Conservation (phyloP, 2,888 invertebrate species). For the Heteromurus nitidus region DNA sequence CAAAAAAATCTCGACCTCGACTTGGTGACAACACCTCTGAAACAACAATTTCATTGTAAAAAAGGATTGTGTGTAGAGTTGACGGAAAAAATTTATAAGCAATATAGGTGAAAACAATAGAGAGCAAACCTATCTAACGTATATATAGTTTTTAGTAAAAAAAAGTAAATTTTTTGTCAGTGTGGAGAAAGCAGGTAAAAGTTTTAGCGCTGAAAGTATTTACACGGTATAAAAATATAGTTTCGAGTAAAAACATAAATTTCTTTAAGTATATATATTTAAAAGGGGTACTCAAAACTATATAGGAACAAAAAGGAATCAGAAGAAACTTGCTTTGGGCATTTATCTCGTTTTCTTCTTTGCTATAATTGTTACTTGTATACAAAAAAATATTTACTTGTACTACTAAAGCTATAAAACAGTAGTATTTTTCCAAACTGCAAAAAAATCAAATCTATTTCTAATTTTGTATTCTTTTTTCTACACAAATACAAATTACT, state of each 20-base stretch:
- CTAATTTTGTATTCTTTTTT: slow-evolving; percentile 63
- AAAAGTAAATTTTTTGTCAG: background rate
- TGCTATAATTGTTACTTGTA: slow-evolving; percentile 20
- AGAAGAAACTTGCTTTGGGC: background rate
- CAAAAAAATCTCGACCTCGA: no score
- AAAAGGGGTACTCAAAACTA: no score
- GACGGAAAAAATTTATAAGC: no score
- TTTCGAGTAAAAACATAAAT: no score
- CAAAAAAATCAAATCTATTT: slow-evolving; percentile 42
- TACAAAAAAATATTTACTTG: background rate
- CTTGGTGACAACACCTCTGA: no score
- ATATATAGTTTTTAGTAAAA: background rate
- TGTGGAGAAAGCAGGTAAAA: no score
- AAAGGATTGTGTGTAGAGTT: no score
- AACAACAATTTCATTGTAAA: no score
- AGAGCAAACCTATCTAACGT: background rate
- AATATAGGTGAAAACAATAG: slow-evolving; percentile 10
- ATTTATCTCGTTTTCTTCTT: background rate
- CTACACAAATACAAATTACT: slow-evolving; percentile 33
- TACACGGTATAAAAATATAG: no score
- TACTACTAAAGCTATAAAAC: slow-evolving; percentile 16
- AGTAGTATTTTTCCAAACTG: slow-evolving; percentile 54
- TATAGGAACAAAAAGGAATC: slow-evolving; percentile 17
- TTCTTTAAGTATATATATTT: no score
- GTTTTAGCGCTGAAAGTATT: no score